phyloP scores from a whole-genome alignment of 2,888 invertebrate genomes.

The Cistogaster globosa region DNA sequence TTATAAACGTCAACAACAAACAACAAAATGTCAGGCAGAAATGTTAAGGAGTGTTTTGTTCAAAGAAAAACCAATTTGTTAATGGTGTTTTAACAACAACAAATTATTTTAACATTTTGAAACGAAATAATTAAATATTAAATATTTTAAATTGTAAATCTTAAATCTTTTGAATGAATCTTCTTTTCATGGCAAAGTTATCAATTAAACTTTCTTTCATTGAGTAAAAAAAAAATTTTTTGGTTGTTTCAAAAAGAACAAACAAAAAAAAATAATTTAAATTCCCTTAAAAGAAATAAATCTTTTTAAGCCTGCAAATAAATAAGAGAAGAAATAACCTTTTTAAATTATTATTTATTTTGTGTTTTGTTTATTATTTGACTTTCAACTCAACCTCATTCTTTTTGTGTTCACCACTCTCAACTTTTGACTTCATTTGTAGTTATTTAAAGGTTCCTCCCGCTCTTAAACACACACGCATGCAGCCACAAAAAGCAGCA shows the following conservation, averaged over 20 bases:
- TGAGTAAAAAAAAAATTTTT: too few species aligned
- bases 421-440: constrained; percentile 58
- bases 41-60: constrained; percentile 16
- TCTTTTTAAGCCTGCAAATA: constrained; percentile 10
- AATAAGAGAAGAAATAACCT: constrained; percentile 41
- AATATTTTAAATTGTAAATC: too few species aligned
- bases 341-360: constrained; percentile 75
- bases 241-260: too few species aligned
- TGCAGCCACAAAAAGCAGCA: neutral
- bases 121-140: too few species aligned
- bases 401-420: constrained; percentile 36
- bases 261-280: too few species aligned
- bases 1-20: constrained; percentile 49
- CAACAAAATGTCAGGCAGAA: neutral
- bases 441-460: constrained; percentile 46
- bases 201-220: too few species aligned
- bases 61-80: neutral
- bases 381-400: constrained; percentile 69
- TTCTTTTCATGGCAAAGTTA: too few species aligned
- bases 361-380: constrained; percentile 74
- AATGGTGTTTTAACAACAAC: too few species aligned
- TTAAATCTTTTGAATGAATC: too few species aligned
- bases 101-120: too few species aligned
- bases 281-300: neutral
- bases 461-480: constrained; percentile 19